Evolutionary conservation across 1,140 invertebrate genomes (phyloP), one percentile per base, ranked within the genome.

Genomic region (Cherax destructor): DNA sequence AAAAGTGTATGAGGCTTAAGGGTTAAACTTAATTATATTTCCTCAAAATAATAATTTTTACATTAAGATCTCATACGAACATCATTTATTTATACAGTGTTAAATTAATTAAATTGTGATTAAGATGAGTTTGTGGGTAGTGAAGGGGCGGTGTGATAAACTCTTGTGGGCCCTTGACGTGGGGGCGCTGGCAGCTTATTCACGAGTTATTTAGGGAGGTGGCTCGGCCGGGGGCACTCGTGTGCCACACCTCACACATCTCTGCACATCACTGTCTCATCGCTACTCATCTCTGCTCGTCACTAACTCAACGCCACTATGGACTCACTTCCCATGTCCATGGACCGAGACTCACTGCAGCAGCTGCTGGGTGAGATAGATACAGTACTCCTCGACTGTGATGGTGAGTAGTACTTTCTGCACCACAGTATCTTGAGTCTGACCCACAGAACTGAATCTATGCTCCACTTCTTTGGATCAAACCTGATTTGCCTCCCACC

Each of bases 321-420:
- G 86, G 86, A 88, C 4, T 80, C 86, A 18, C 50, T 90, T 24
- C 88, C 88, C 18, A 90, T 90, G 88, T 61, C 81, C 47, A 90
- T 90, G 88, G 88, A 90, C 49, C 65, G 41, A 50, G 88, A 90
- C 80, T 90, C 88, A 65, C 81, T 90, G n/a, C 72, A 77, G 24
- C 88, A 90, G 81, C 81, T 90, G 18, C 50, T 90, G 56, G 69
- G 69, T 3, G 88, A 90, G 47, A 90, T 90, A 41, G 88, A 90
- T 24, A 90, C 88, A 61, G 80, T 90, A 13, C 49, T 90, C 5
- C 74, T 90, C 16, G 88, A 90, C 81, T 90, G 88, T 65, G 88
- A 90, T 56, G 88, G 88, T 90, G 47, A 90, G 88, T 86, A 65
- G 1, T 21, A 6, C 21, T 6, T 56, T 56, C 9, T 41, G 30